Base-by-base conservation (phyloP, 2,888 invertebrate species). In the Adela reaumurella region DNA sequence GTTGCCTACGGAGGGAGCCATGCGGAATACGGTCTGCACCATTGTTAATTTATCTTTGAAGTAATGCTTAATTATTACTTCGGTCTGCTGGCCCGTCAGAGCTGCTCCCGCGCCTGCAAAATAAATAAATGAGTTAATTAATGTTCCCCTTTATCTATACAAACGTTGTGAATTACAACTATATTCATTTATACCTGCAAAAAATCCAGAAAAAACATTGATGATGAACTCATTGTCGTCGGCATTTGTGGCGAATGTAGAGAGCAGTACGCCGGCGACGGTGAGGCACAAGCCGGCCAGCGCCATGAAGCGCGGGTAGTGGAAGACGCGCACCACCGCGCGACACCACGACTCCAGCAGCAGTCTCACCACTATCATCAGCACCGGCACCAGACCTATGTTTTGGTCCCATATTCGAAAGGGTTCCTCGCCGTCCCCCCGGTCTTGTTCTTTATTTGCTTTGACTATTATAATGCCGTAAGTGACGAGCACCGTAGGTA, bases 281-380 rank as follows among this genome's bases (percentile, higher is more conserved):
- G 80, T 81, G 55, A 84, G 57, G 56, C 83, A 83, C 29, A 83
- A 71, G 3, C 83, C 84, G 2, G 82, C 68, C 42, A 82, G 65
- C 1, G 81, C 80, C 56, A 83, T 81, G 43, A 84, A 71, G 51
- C 83, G 63, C 1, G 84, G 84, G 82, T 83, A 83, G 52, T 79
- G 80, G 60, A 82, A 82, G 42, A 70, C 68, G 53, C 76, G 77
- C 53, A 84, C 81, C 47, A 87, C 65, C 10, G 76, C 74, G 46
- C 81, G 64, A 52, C 82, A 77, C 78, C 83, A 82, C 4, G 86
- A 84, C 61, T 86, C 86, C 67, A 73, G 55, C 49, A 86, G 67
- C 44, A 81, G 71, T 62, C 81, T 76, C 54, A 83, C 81, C 10
- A 83, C 81, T 28, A 79, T 67, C 62, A 83, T 81, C 54, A 86